A percentile compares a stretch with the other conserved stretches of the same genome.
phyloP scores from a whole-genome alignment of 2,797 vertebrate species.

The Sarcoramphus papa region DNA sequence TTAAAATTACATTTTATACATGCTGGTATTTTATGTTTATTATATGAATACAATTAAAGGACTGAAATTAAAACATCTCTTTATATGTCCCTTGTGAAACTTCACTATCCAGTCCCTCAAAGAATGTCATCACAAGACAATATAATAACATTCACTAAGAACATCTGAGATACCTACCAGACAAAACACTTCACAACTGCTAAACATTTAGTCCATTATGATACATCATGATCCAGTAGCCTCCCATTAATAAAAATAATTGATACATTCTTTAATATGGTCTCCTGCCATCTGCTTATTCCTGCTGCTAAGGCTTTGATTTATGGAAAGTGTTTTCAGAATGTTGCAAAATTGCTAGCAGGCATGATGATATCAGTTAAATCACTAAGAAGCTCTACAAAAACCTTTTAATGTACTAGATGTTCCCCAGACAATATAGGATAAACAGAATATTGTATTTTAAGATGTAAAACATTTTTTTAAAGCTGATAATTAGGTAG shows the following conservation, averaged over 20 bases:
- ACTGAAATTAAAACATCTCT: conserved; percentile 44
- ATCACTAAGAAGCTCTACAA: conserved; percentile 61
- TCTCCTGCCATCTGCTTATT: conserved; percentile 71
- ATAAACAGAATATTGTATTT: conserved; percentile 72
- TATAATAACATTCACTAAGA: background rate
- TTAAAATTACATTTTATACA: conserved; percentile 61
- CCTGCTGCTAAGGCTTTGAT: conserved; percentile 71
- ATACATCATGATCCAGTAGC: conserved; percentile 55
- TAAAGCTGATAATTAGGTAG: conserved; percentile 57
- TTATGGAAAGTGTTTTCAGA: conserved; percentile 73
- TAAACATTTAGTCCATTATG: conserved; percentile 54
- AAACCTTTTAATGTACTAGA: conserved; percentile 70
- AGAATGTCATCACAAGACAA: background rate
- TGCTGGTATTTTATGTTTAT: conserved; percentile 57
- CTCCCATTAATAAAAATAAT: conserved; percentile 70
- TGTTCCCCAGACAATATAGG: conserved; percentile 66
- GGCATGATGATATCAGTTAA: conserved; percentile 68
- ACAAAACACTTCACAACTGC: conserved; percentile 44
- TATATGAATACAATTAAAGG: conserved; percentile 55
- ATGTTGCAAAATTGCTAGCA: conserved; percentile 73
- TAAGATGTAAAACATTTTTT: conserved; percentile 67
- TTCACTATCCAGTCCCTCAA: background rate
- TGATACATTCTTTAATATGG: conserved; percentile 63
- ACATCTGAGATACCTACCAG: conserved; percentile 32
- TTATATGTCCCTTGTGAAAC: conserved; percentile 29